Base-by-base conservation (phyloP, 2,888 invertebrate genomes). In the Thymelicus lineola region DNA sequence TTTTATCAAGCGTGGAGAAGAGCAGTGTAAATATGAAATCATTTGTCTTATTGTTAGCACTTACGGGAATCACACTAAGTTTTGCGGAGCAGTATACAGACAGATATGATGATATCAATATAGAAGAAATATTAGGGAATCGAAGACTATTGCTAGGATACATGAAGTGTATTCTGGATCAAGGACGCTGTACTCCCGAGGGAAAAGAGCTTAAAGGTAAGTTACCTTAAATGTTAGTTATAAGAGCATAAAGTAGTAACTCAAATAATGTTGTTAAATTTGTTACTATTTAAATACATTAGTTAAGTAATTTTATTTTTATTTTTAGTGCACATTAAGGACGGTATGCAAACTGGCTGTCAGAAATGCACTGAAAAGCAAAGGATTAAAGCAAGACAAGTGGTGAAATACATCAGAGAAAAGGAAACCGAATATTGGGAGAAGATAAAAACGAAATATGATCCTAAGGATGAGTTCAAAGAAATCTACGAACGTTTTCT, bases 161-260 rank as follows among this genome's bases (percentile, higher is more conserved):
- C 78, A 86, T 96, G 28, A 95, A 96, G 72, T 97, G 97, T 77
- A 82, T 96, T 59, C 86, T 96, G 77, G 95, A 95, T 0, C 87
- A 91, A 66, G 96, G 95, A 14, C 81, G 83, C 4, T 97, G 97
- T 81, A 96, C 96, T 0, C 93, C 96, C 5, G 97, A 97, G 81
- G 97, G 95, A 70, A 94, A 94, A 77, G 95, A 95, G 86, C 83
- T 97, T 0, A 96, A 96, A 94, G 89, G 97, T 96, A 87, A 90
- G 91, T 71, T 17, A 17, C 1, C 45, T 12, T 61, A 46, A 28
- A 28, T 28, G 28, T 28, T 3, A 28, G 28, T 28, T 28, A 28
- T 28, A 28, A 28, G 28, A 28, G 42, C 12, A 42, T 10, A 12
- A 42, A 42, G 12, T 42, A 12, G 9, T 42, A 1, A 42, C 38